These are phyloP conservation scores for Apteryx mantelli DNA, from an alignment of 2,113 vertebrate genomes.

Conservation along the genomic window DNA sequence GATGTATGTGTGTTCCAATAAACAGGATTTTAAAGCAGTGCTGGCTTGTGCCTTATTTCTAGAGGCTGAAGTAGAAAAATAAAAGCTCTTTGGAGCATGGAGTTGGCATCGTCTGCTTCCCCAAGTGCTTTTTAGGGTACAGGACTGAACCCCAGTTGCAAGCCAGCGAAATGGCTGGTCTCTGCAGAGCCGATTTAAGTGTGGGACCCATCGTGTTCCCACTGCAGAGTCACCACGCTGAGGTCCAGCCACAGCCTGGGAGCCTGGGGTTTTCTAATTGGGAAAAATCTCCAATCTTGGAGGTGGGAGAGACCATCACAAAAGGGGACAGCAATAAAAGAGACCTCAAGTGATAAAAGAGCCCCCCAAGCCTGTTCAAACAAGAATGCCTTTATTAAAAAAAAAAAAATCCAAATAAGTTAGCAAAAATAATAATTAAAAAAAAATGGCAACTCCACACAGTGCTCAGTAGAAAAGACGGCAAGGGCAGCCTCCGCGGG, in stretches of 20 bases:
- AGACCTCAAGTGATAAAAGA: neutral
- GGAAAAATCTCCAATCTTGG: neutral
- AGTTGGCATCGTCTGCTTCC: neutral
- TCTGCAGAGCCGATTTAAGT: neutral
- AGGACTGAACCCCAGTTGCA: neutral
- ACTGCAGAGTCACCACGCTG: rapidly evolving
- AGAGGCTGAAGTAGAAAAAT: neutral
- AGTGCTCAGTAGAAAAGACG: constrained; percentile 72
- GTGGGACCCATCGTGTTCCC: neutral
- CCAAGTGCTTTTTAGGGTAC: neutral
- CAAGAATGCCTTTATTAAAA: constrained; percentile 92
- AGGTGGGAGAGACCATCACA: neutral
- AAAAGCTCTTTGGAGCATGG: neutral
- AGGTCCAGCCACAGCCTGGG: neutral
- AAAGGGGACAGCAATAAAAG: neutral
- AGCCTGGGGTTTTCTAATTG: neutral
- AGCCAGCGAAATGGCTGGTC: neutral
- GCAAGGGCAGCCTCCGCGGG: neutral
- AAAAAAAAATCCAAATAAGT: constrained; percentile 91
- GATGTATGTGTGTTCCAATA: constrained; percentile 77
- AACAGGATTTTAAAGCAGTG: constrained; percentile 78
- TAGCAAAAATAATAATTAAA: constrained; percentile 91
- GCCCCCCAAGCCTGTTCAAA: constrained; percentile 74
- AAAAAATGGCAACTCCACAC: constrained; percentile 90
- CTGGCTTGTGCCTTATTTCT: constrained; percentile 44